Conservation (phyloP, 2,797 vertebrate species). For the Cyclopterus lumpus region DNA sequence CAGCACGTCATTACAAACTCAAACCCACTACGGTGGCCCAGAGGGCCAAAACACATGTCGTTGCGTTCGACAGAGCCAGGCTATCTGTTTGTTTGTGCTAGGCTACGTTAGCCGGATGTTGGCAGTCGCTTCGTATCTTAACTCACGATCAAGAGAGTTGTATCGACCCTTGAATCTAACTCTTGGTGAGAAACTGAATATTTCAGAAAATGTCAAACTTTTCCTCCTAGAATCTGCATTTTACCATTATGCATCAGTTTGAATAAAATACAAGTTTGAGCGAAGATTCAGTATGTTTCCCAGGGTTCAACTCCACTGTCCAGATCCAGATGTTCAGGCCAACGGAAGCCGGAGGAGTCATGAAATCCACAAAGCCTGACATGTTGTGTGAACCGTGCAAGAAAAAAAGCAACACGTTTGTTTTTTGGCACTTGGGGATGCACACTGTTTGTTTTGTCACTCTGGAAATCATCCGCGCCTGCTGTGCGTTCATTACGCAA, state of each 20-base stretch:
- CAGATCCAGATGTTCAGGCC: neutral
- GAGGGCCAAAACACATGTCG: neutral
- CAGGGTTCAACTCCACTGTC: neutral
- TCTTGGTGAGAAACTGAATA: neutral
- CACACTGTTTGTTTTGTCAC: no score
- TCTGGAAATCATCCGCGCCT: no score
- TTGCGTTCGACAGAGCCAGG: neutral
- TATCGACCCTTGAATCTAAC: neutral
- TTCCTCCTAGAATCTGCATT: neutral
- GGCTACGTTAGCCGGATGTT: neutral
- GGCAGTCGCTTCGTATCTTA: neutral
- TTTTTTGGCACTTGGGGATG: neutral
- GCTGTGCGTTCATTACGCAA: neutral
- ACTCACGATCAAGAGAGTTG: neutral
- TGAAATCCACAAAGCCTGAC: neutral
- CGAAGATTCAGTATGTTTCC: neutral
- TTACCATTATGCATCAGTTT: neutral
- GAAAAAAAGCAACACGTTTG: conserved; percentile 5
- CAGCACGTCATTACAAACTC: neutral
- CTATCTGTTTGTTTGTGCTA: neutral
- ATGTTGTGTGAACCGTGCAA: neutral
- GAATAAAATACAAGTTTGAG: neutral
- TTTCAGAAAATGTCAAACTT: neutral
- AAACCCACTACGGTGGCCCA: neutral
- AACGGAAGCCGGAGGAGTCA: neutral